These are phyloP conservation scores for Orientallactaga bullata DNA, from an alignment of 2,113 vertebrate genomes.

Conservation along the genomic window DNA sequence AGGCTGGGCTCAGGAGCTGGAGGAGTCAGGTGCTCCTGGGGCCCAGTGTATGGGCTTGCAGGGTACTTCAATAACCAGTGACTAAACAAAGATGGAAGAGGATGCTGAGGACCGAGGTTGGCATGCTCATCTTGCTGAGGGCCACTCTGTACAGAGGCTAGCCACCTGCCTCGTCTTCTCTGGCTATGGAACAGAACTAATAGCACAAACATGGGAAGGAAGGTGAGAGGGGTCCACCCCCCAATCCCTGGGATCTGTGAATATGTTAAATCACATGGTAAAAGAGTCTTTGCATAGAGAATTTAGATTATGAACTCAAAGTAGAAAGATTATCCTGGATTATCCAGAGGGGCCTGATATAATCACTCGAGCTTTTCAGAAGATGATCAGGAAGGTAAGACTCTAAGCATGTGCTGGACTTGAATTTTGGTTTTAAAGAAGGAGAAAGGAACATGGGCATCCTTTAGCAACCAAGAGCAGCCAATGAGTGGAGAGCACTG, in stretches of 20 bases:
- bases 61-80: background rate
- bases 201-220: background rate
- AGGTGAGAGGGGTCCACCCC: background rate
- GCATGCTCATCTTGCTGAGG: background rate
- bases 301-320: conserved; percentile 55
- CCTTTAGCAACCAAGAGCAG: background rate
- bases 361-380: conserved; percentile 40
- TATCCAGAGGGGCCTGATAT: conserved; percentile 41
- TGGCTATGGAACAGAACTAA: background rate
- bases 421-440: background rate
- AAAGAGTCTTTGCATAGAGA: conserved; percentile 38
- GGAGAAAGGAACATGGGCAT: background rate
- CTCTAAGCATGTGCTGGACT: background rate
- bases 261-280: background rate
- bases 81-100: background rate
- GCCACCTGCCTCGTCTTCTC: background rate
- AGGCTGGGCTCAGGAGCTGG: background rate
- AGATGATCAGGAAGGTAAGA: background rate
- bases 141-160: fast-evolving
- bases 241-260: conserved; percentile 6
- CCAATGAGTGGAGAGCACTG: background rate
- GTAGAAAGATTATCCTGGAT: conserved; percentile 62
- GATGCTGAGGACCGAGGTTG: background rate
- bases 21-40: background rate
- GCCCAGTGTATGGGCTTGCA: fast-evolving